Evolutionary conservation across 1,140 invertebrate genomes (phyloP), one percentile per base, ranked within the genome.

Genomic region (Periplaneta americana): DNA sequence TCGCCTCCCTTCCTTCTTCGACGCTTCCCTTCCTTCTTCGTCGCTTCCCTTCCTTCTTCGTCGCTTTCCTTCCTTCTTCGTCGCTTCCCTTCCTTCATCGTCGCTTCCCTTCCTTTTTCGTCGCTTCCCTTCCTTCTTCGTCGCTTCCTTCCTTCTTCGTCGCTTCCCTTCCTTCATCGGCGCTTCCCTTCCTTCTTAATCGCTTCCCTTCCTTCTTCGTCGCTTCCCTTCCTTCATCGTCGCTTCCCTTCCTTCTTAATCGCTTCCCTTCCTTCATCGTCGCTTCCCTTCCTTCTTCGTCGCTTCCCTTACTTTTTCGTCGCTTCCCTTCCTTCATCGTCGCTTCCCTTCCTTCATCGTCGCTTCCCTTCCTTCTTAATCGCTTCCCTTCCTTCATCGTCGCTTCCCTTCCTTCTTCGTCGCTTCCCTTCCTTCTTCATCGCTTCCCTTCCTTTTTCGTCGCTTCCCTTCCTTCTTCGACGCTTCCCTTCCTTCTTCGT

Each of bases 151-250:
- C 32, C 11, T 17, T 11, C 77, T 22, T n/a, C 77, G 36, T 78
- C 75, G 39, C 35, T 34, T 31, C 35, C 76, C 34, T 82, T 76
- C 39, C 33, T 31, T 76, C 34, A 6, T 77, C 36, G 22, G n/a
- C 48, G 78, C 74, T 22, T 57, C 80, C 80, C 75, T 80, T 39
- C 18, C 22, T 77, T 78, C 76, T 39, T 80, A 39, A 28, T 18
- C 36, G 33, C 34, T 78, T 74, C 82, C 78, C 57, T 75, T 74
- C 79, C 74, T 34, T 77, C 39, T 79, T 78, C 34, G 36, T 39
- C 75, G 36, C 33, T n/a, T n/a, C n/a, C n/a, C n/a, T n/a, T n/a
- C n/a, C n/a, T n/a, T n/a, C n/a, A n/a, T n/a, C n/a, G n/a, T n/a
- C n/a, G n/a, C n/a, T n/a, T n/a, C n/a, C n/a, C n/a, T n/a, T n/a